These are phyloP conservation scores for Acanthococcus lagerstroemiae DNA, from an alignment of 2,888 invertebrate species.

Conservation along the genomic window DNA sequence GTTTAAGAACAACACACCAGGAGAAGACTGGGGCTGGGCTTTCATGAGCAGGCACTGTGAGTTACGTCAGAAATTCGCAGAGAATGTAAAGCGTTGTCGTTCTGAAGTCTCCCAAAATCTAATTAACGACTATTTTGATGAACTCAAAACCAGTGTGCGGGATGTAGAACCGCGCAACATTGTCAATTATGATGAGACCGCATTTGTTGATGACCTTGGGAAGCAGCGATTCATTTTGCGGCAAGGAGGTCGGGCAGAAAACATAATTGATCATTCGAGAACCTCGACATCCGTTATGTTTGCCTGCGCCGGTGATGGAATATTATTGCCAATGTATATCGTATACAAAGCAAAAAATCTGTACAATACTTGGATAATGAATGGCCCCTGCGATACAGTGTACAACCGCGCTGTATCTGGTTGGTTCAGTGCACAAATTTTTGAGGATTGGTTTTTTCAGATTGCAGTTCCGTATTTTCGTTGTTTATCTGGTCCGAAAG, in stretches of 20 bases:
- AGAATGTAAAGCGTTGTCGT: no score
- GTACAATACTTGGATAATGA: conserved; percentile 33
- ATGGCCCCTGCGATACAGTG: conserved; percentile 33
- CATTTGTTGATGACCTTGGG: background rate
- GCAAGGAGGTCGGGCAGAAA: background rate
- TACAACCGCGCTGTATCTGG: conserved; percentile 39
- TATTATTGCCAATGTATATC: conserved; percentile 33
- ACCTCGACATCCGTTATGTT: conserved; percentile 34
- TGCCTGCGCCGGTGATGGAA: conserved; percentile 32
- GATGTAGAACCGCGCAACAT: background rate
- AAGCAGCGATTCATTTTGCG: background rate
- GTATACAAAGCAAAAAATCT: conserved; percentile 34
- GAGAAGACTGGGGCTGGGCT: no score
- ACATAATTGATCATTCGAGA: conserved; percentile 33
- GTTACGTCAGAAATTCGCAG: no score
- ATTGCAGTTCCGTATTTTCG: conserved; percentile 37
- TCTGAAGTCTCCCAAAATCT: no score
- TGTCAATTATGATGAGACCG: background rate
- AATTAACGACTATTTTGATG: background rate
- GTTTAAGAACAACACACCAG: no score
- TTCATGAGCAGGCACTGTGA: no score
- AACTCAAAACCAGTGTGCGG: background rate
- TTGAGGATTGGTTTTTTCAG: conserved; percentile 39
- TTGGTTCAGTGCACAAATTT: conserved; percentile 39
- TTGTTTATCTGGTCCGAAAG: conserved; percentile 36